Base-by-base conservation (phyloP, 2,888 invertebrate genomes). In the Drosophila emarginata region DNA sequence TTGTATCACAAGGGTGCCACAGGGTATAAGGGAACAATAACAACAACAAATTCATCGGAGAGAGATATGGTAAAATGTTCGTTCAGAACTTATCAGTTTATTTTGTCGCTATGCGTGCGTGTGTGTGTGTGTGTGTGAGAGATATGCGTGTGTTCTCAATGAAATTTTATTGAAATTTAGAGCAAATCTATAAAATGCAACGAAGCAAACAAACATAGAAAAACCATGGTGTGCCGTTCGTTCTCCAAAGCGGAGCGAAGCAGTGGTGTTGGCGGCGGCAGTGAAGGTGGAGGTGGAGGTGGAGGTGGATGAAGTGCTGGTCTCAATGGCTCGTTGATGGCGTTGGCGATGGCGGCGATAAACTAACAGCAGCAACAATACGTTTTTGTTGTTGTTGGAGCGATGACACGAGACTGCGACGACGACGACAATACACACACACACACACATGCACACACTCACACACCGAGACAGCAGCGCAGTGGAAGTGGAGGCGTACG, bases 101-200 rank as follows among this genome's bases (percentile, higher is more conserved):
- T 32, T 32, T 32, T 32, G 60, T 56, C 14, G 61, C 26, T 65
- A 9, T 32, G 7, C 5, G 7, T 28, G 28, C 5, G 7, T 28
- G 28, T 45, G 26, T 21, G 32, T 57, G 18, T 61, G 53, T 53
- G 59, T 77, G 64, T 52, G 37, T 28, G 54, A 23, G 26, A 18
- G 58, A 28, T 50, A 50, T 58, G 56, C 18, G 61, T 71, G 71
- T 65, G 73, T 74, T 74, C 74, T 86, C 79, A 80, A 88, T 86
- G 86, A 87, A 80, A 87, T 79, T 85, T 85, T 73, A 84, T 80
- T 87, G 78, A 87, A 86, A 87, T 87, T 80, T 87, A 79, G 87
- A 80, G 80, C 86, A 76, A 81, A 83, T 88, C 74, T 85, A 88
- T 88, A 78, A 85, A 82, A 82, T 86, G 81, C 87, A 86, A 67